Conservation (phyloP, 2,797 vertebrate genomes). For the Anolis apletophallus region DNA sequence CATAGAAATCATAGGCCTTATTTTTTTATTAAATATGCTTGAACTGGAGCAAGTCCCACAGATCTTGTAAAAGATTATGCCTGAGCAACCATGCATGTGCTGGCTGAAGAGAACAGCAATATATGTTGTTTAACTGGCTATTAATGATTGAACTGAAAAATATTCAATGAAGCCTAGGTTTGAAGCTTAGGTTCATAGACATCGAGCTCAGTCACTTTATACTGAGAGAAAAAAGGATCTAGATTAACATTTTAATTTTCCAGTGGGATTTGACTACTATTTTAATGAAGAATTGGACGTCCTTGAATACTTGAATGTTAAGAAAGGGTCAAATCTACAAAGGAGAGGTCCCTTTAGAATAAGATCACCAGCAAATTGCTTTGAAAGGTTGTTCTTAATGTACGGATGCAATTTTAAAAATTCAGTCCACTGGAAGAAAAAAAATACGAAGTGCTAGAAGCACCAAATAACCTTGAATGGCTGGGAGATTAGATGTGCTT, state of each 20-base stretch:
- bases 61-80: neutral
- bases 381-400: neutral
- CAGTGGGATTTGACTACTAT: neutral
- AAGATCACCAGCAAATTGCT: conserved; percentile 17
- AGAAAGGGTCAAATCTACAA: neutral
- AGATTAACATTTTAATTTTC: conserved; percentile 25
- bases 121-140: neutral
- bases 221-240: neutral
- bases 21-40: neutral
- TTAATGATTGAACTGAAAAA: neutral
- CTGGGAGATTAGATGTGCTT: conserved; percentile 18
- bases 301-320: conserved; percentile 8
- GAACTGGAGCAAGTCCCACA: neutral
- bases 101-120: neutral
- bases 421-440: conserved; percentile 5
- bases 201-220: conserved; percentile 25
- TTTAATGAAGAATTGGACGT: conserved; percentile 30
- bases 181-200: conserved; percentile 20
- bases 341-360: neutral
- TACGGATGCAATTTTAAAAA: conserved; percentile 1
- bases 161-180: neutral
- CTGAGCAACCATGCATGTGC: neutral
- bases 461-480: conserved; percentile 40
- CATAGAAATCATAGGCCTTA: neutral
- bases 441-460: conserved; percentile 35